Evolutionary conservation across 2,113 vertebrate genomes (phyloP).

Genomic region (Scophthalmus maximus): DNA sequence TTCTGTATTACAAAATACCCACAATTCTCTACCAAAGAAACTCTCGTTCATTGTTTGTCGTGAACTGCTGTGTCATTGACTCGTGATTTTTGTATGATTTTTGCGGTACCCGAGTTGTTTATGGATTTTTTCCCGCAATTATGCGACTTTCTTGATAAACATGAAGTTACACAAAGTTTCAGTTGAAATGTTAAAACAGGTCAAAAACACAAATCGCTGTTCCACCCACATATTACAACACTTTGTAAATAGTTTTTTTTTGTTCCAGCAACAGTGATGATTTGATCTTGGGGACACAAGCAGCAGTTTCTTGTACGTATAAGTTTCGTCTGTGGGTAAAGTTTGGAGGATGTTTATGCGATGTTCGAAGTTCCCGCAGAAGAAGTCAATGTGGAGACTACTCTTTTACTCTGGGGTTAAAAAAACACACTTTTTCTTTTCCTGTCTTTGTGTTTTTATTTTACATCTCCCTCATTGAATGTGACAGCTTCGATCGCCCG

Average conservation of each 20-base stretch:
- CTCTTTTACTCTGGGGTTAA: neutral
- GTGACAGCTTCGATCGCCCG: constrained; percentile 60
- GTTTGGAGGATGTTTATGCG: constrained; percentile 44
- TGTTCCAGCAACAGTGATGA: constrained; percentile 1
- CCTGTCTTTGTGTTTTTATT: constrained; percentile 28
- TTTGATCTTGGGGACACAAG: constrained; percentile 9
- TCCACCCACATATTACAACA: constrained; percentile 45
- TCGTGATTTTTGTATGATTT: too few relatives aligned
- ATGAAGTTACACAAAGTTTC: constrained; percentile 31
- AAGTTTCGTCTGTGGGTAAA: constrained; percentile 18
- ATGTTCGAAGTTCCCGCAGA: constrained; percentile 35
- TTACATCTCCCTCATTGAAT: constrained; percentile 49
- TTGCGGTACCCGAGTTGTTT: too few relatives aligned
- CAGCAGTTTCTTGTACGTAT: constrained; percentile 9
- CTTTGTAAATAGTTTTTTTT: constrained; percentile 6
- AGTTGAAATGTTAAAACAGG: constrained; percentile 29
- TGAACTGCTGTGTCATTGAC: too few relatives aligned
- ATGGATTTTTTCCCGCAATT: constrained; percentile 7
- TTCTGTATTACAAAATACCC: too few relatives aligned
- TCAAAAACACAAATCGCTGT: constrained; percentile 43
- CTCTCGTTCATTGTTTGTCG: too few relatives aligned
- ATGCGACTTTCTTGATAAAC: constrained; percentile 1
- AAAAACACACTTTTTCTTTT: constrained; percentile 13
- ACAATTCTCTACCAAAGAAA: too few relatives aligned
- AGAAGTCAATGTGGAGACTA: constrained; percentile 40